phyloP scores from a whole-genome alignment of 2,113 vertebrate species.

The Carlito syrichta region DNA sequence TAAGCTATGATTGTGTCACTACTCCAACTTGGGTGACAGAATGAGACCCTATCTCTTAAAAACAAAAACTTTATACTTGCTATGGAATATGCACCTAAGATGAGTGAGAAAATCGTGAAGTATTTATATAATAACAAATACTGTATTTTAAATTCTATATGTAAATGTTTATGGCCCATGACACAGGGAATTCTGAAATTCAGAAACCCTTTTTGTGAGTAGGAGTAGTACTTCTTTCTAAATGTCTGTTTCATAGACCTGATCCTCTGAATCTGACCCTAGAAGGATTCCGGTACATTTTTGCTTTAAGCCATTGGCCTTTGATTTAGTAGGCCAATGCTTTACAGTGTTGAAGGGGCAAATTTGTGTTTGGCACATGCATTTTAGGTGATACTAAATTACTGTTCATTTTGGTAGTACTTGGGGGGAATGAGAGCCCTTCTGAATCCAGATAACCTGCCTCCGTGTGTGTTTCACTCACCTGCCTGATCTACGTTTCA shows the following conservation, averaged over 20 bases:
- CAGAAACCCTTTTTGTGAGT: background rate
- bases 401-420: slow-evolving; percentile 51
- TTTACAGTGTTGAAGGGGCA: slow-evolving; percentile 4
- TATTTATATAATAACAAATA: background rate
- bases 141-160: slow-evolving; percentile 12
- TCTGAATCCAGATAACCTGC: slow-evolving; percentile 78
- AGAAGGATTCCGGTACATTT: slow-evolving; percentile 29
- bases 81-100: background rate
- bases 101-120: background rate
- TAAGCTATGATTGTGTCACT: no score
- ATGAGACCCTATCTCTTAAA: no score
- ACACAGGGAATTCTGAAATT: slow-evolving; percentile 28
- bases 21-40: no score
- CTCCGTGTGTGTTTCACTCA: slow-evolving; percentile 86
- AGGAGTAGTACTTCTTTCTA: background rate
- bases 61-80: background rate
- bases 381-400: background rate
- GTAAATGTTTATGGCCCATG: background rate
- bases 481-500: slow-evolving; percentile 91
- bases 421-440: slow-evolving; percentile 72
- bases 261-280: slow-evolving; percentile 35
- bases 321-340: slow-evolving; percentile 19
- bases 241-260: slow-evolving; percentile 10
- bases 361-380: background rate
- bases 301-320: slow-evolving; percentile 26